Base-by-base conservation (phyloP, 2,888 invertebrate genomes). In the Amaurobius ferox region DNA sequence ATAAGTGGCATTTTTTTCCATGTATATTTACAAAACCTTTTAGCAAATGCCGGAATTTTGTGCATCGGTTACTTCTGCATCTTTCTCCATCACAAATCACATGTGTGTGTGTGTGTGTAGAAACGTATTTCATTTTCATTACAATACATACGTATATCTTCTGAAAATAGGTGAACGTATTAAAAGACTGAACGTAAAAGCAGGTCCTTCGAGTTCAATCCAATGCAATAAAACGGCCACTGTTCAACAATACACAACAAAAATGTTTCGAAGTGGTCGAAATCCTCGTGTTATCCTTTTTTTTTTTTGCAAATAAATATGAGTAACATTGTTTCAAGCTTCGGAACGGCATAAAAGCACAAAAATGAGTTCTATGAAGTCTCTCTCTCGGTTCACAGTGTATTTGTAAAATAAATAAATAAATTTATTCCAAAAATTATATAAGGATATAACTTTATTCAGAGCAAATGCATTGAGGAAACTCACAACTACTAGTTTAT, bases 131-230 rank as follows among this genome's bases (percentile, higher is more conserved):
- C 16, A 3, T 16, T 55, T 55, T 55, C 23, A 23, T 55, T 55
- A 55, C 55, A 55, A 23, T 55, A 55, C 23, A 55, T 55, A 55
- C 55, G 55, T 23, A 55, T 55, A 55, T 55, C 19, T 55, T 23
- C 23, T 23, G 55, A 55, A 55, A 55, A 55, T 55, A 55, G 55
- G 55, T 23, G 55, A 55, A 23, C 11, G 23, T 23, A 23, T n/a
- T 23, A 3, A 23, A 19, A 5, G 55, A 11, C 23, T 16, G 55
- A 55, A 55, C 5, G 23, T 1, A 5, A 55, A 19, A 55, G 55
- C 55, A 3, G 23, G 55, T 55, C 23, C 55, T 55, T 23, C 23
- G 23, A 23, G 11, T 23, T 55, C 55, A 16, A 23, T 11, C 55
- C 1, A 55, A 3, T 55, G 19, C 55, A 55, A n/a, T 23, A 55